Base-by-base conservation (phyloP, 2,797 vertebrate species). In the Rhinophrynus dorsalis region DNA sequence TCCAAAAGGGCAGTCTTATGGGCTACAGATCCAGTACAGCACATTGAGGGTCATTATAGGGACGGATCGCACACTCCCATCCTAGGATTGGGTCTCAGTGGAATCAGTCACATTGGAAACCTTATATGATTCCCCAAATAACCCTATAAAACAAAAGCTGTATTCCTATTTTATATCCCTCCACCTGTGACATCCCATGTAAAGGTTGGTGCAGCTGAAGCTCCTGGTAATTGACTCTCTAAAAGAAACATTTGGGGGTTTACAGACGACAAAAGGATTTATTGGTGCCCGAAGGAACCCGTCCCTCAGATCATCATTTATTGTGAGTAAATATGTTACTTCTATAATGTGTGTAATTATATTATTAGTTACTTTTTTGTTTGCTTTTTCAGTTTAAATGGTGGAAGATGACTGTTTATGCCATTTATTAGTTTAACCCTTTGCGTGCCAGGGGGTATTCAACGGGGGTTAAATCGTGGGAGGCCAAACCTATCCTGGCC, bases 251-350 rank as follows among this genome's bases (percentile, higher is more conserved):
- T 23, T 5, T 1, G n/a, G 37, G 37, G n/a, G 8, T 38, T 38
- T 38, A 38, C n/a, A 38, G 37, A 13, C n/a, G n/a, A 18, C 3
- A 3, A 2, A 17, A 44, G 40, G 10, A 61, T 33, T 21, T 15
- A 48, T 20, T 1, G 11, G 30, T 3, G 3, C n/a, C n/a, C n/a
- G n/a, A 24, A 24, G 13, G 50, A n/a, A 29, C n/a, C n/a, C n/a
- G n/a, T n/a, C n/a, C 24, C n/a, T 11, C 6, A 21, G 26, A 13
- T 15, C 55, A 20, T 20, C 21, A 18, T 40, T 30, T 20, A 17
- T 11, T 30, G 66, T 68, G 58, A 68, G 66, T 68, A 59, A 42
- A 42, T 13, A n/a, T 27, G 47, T n/a, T n/a, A n/a, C n/a, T n/a
- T n/a, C n/a, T n/a, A n/a, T n/a, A n/a, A n/a, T n/a, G n/a, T n/a